Conservation (phyloP, 2,888 invertebrate genomes). For the Drosophila trichaetosa region DNA sequence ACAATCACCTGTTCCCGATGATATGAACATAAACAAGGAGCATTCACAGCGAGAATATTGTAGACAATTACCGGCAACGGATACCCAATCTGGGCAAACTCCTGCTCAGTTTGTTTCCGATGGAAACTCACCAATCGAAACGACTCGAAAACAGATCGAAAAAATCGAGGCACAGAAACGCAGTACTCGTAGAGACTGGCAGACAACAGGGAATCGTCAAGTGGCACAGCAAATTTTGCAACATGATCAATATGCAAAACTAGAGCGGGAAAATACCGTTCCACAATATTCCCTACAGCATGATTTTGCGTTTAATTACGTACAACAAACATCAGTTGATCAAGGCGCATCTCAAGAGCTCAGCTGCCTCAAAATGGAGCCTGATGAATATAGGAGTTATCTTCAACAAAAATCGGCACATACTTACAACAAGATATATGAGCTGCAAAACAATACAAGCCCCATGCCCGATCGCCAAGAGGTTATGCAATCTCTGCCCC, state of each 20-base stretch:
- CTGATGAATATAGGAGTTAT: not conserved
- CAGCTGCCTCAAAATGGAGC: not conserved
- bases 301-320: not conserved
- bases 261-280: not conserved
- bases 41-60: not conserved
- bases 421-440: not conserved
- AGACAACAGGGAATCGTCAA: not conserved
- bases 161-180: not conserved
- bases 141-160: not conserved
- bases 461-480: not conserved
- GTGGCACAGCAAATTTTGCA: not conserved
- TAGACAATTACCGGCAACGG: not conserved
- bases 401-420: not conserved
- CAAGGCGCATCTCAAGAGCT: not conserved
- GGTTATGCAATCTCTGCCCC: not conserved
- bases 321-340: not conserved
- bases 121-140: not conserved
- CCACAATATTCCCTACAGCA: not conserved
- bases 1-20: not conserved
- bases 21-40: not conserved
- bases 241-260: not conserved
- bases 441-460: not conserved
- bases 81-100: conserved; percentile 4
- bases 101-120: too few relatives aligned
- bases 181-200: not conserved